Evolutionary conservation across 1,140 invertebrate genomes (phyloP), one percentile per base, ranked within the genome.

Genomic region (Stegodyphus dumicola): DNA sequence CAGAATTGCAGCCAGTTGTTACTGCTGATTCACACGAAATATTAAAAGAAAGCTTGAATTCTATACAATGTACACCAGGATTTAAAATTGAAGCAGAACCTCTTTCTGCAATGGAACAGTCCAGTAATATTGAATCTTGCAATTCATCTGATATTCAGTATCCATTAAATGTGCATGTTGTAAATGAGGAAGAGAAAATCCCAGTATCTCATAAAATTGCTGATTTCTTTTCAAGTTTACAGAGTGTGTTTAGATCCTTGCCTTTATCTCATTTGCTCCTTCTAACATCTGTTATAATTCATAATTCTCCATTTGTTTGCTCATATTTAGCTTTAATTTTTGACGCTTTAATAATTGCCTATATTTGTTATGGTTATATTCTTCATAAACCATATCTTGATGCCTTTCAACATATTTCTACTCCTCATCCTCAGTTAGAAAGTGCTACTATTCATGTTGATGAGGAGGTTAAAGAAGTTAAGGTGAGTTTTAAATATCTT

Each of bases 271-370:
- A 81, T 17, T 15, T 56, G 17, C 17, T 81, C 51, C 51, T 81
- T 7, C 51, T 81, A 2, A 6, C 53, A 10, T 81, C 78, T 51
- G 73, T 81, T 52, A 52, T 73, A 49, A 51, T 81, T 49, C 78
- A 81, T 18, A 81, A 81, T 51, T 81, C 65, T 18, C 10, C 17
- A 52, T 7, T 67, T 13, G 7, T 73, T 48, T 81, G 67, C n/a
- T 64, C 18, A 60, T 81, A 73, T 64, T 81, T 81, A 52, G 48
- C 48, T 60, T 73, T 52, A 9, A 73, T 81, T 71, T 81, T 81
- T 64, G 78, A 81, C 73, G 53, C 49, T 15, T 48, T 81, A n/a
- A 73, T 81, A 49, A n/a, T 73, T 49, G 53, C 54, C 5, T 81
- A 81, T 65, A 51, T 81, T 17, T 49, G 33, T 1, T 48, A 71